Percentiles rank a stretch among this genome's conserved stretches.
These are phyloP conservation scores for Leucophora obtusa DNA, from an alignment of 2,888 invertebrate species.

Conservation along the genomic window DNA sequence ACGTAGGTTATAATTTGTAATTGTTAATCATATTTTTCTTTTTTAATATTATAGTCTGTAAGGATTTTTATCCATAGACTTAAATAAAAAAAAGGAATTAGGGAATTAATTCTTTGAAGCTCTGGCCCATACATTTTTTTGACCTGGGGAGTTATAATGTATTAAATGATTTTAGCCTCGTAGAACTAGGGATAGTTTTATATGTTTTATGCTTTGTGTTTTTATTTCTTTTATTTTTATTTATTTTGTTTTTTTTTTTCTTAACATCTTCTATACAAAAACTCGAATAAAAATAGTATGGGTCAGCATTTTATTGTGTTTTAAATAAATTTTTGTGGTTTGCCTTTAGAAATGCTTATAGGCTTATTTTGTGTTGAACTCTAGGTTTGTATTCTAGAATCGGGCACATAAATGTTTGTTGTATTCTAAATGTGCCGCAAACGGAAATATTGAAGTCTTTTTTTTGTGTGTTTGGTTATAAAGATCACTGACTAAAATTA, in stretches of 20 bases:
- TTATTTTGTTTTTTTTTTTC: not conserved
- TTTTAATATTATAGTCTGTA: too few species aligned
- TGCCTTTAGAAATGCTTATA: constrained; percentile 9
- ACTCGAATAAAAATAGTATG: constrained; percentile 20
- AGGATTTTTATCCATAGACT: too few species aligned
- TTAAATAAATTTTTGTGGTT: constrained; percentile 38
- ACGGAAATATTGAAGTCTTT: constrained; percentile 37
- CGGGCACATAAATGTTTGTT: too few species aligned
- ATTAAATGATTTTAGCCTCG: too few species aligned
- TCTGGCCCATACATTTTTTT: too few species aligned
- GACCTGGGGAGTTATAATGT: too few species aligned
- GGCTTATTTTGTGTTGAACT: constrained; percentile 17
- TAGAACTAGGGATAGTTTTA: too few species aligned
- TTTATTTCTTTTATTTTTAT: constrained; percentile 21
- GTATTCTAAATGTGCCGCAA: constrained; percentile 47
- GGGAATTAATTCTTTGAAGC: too few species aligned
- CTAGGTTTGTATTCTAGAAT: not conserved
- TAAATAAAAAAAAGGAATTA: too few species aligned
- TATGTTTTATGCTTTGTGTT: too few species aligned
- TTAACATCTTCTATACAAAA: constrained; percentile 39
- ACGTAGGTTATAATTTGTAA: too few species aligned
- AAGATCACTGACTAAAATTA: constrained; percentile 47
- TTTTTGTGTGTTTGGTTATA: constrained; percentile 29
- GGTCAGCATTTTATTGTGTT: constrained; percentile 44
- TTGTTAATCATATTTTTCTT: too few species aligned